Base-by-base conservation (phyloP, 2,888 invertebrate species). In the Epistrophe grossulariae region DNA sequence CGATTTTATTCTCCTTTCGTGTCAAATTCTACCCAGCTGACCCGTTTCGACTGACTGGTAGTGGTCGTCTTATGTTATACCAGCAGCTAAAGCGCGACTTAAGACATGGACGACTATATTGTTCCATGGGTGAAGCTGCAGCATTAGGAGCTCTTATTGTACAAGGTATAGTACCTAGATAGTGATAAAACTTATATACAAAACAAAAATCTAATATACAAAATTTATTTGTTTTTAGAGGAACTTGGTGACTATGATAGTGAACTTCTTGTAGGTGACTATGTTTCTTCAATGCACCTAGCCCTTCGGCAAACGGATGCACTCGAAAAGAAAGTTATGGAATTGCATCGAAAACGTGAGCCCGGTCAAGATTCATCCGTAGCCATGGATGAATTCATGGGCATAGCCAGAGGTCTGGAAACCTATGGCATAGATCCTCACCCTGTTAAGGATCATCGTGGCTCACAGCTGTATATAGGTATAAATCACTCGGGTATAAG, bases 391-490 rank as follows among this genome's bases (percentile, higher is more conserved):
- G 95, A 96, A 89, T 99, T 99, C 93, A 95, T 99, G 90, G 97
- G 97, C 93, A 96, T 98, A 90, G 98, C 98, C 55, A 96, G 97
- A 89, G 96, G 96, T 89, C 94, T 99, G 79, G 99, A 99, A 93
- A 99, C 99, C 0, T 99, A 99, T 91, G 99, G 99, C 35, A 97
- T 99, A 45, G 99, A 99, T 93, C 99, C 99, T 11, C 98, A 99
- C 94, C 97, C 98, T 82, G 99, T 99, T 40, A 99, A 99, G 95
- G 99, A 99, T 92, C 97, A 98, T 92, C 96, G 97, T 11, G 97
- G 98, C 55, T 97, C 96, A 89, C 97, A 98, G 91, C 94, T 99
- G 79, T 99, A 98, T 93, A 94, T 99, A 89, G 99, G 99, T 73
- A 97, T 99, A 90, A 99, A 99, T 93, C 97, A 98, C 93, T 96